phyloP scores from a whole-genome alignment of 2,797 vertebrate genomes.

The Phyllotis vaccarum region DNA sequence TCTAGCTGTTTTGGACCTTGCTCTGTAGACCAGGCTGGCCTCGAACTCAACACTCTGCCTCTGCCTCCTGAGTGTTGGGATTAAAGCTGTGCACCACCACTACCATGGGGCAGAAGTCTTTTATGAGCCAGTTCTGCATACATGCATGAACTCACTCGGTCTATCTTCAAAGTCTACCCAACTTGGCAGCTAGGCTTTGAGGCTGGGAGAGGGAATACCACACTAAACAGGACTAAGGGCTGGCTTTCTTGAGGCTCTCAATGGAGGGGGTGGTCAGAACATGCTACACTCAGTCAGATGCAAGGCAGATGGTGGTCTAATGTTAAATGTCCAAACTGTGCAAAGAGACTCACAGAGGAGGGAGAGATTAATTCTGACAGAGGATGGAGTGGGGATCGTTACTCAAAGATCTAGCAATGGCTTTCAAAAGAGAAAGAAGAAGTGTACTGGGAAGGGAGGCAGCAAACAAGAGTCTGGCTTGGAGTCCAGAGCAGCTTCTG shows the following conservation, averaged over 20 bases:
- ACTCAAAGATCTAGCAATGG: neutral
- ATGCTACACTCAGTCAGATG: neutral
- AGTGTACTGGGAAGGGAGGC: neutral
- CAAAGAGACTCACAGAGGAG: neutral
- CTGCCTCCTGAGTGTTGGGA: no score
- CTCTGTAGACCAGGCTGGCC: no score
- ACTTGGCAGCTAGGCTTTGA: neutral
- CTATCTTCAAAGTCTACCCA: neutral
- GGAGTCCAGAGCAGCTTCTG: neutral
- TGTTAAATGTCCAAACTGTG: neutral
- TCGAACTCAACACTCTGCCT: no score
- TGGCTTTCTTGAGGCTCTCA: neutral
- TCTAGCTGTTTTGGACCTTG: no score
- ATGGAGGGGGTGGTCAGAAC: neutral
- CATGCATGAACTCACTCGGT: neutral
- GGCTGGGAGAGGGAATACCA: neutral
- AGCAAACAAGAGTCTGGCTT: neutral
- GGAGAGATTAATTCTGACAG: slow-evolving; percentile 5
- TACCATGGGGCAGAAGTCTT: neutral
- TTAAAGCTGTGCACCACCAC: no score
- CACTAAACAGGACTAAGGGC: neutral
- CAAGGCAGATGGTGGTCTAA: neutral
- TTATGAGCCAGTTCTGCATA: neutral
- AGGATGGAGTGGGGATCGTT: neutral
- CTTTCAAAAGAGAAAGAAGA: slow-evolving; percentile 18